Percentiles rank a stretch among this genome's conserved stretches.
These are phyloP conservation scores for Erethizon dorsatum DNA, from an alignment of 2,797 vertebrate species.

Conservation along the genomic window DNA sequence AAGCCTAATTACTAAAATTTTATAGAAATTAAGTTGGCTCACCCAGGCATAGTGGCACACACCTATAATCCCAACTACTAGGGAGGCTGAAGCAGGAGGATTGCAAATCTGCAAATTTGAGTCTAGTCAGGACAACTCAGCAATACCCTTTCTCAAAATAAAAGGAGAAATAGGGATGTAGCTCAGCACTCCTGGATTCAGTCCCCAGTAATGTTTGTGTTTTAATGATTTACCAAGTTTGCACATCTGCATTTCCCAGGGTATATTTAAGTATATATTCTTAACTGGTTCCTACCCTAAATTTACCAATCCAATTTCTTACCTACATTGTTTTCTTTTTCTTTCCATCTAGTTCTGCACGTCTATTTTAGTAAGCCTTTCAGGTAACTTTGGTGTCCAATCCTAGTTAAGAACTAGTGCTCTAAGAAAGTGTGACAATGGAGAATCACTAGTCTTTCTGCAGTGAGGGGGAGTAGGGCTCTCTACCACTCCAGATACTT, in stretches of 20 bases:
- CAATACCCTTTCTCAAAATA: background rate
- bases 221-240: background rate
- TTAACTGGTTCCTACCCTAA: background rate
- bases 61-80: background rate
- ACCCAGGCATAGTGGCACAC: background rate
- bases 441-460: background rate
- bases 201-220: background rate
- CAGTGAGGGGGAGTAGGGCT: background rate
- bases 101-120: background rate
- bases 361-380: background rate
- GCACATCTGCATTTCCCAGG: background rate
- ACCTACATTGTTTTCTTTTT: background rate
- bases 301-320: background rate
- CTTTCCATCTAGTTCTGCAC: background rate
- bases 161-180: background rate
- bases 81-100: background rate
- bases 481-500: background rate
- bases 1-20: background rate
- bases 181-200: background rate
- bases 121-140: background rate
- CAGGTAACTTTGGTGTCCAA: background rate
- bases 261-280: background rate
- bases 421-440: background rate
- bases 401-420: background rate
- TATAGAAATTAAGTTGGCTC: constrained; percentile 21